Evolutionary conservation across 2,797 vertebrate genomes (phyloP).

Genomic region (Cryptoprocta ferox): DNA sequence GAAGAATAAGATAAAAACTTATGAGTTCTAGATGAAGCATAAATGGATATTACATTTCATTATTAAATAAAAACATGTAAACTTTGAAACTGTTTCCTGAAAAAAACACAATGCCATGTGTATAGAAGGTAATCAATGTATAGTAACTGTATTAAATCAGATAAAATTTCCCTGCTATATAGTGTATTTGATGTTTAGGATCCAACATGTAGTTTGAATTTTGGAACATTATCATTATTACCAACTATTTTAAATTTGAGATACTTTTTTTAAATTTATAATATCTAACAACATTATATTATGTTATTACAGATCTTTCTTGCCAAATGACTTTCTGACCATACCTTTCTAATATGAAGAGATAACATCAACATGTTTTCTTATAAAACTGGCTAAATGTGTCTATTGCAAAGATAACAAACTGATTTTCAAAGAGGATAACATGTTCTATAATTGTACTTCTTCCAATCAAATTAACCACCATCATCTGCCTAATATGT

Average conservation of each 20-base stretch:
- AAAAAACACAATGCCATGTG: background rate
- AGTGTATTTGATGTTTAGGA: conserved; percentile 13
- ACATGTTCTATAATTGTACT: background rate
- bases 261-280: background rate
- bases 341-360: background rate
- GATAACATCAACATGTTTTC: background rate
- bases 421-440: conserved; percentile 21
- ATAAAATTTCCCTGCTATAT: background rate
- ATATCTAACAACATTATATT: background rate
- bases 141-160: background rate
- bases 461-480: background rate
- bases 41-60: background rate
- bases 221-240: background rate
- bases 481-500: background rate
- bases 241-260: conserved; percentile 5
- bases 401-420: conserved; percentile 17
- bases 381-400: background rate
- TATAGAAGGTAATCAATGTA: background rate
- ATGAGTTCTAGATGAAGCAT: background rate
- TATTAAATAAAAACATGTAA: background rate
- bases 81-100: background rate
- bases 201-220: background rate
- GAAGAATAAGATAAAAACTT: background rate
- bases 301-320: background rate
- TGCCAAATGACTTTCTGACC: background rate